Base-by-base conservation (phyloP, 37 sponge, comb jelly and placozoan species). In the Halichondria panicea region DNA sequence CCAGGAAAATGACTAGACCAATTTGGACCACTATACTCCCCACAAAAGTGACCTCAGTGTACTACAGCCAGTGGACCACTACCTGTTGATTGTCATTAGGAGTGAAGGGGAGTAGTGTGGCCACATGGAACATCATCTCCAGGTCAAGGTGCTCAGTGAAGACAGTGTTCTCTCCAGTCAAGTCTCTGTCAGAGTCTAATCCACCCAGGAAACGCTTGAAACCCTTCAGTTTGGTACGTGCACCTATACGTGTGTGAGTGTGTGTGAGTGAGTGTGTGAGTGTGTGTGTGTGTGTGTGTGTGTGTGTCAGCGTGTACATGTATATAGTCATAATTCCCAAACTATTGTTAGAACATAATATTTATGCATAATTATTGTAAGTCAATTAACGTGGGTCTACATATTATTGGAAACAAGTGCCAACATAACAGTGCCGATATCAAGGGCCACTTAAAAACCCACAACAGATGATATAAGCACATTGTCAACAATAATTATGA, bases 51-150 rank as follows among this genome's bases (percentile, higher is more conserved):
- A n/a, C n/a, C n/a, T n/a, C n/a, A n/a, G n/a, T n/a, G n/a, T n/a
- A n/a, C n/a, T n/a, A n/a, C n/a, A n/a, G n/a, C n/a, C n/a, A n/a
- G n/a, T n/a, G n/a, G n/a, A 33, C 22, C 19, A 39, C 77, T 35
- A 91, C 92, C 89, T 95, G 96, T 79, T 97, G 94, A 5, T 75
- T 76, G 77, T 93, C 94, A 28, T 84, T 88, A 28, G 82, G 81
- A 31, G 84, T 71, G 66, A 78, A 89, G n/a, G 98, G 98, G 37
- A 97, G 75, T 31, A 97, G 86, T 3, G 98, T 83, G 15, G 98
- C 77, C 35, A 97, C 98, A 68, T 97, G 98, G 67, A 88, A 97
- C 98, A 97, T 97, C 38, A 97, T 65, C 77, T 93, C 92, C 42
- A 89, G 75, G 0, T 66, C 81, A 62, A 62, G 55, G 54, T 64